A percentile compares a stretch with the other conserved stretches of the same genome.
phyloP scores from a whole-genome alignment of 2,888 invertebrate species.

The Amaurobius ferox region DNA sequence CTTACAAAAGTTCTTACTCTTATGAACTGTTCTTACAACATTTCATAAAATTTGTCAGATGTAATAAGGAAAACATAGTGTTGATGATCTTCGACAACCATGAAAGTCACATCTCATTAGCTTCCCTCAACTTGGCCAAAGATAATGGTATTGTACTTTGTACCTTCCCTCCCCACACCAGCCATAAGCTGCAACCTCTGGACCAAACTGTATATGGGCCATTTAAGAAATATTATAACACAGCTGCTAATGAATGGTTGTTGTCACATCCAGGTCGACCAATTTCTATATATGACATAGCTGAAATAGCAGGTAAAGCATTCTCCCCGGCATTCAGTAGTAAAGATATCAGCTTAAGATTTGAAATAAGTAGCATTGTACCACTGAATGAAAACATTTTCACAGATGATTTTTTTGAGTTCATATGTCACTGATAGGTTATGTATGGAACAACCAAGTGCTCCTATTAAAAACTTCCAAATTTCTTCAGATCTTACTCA shows the following conservation, averaged over 20 bases:
- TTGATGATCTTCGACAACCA: constrained; percentile 75
- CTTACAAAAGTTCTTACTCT: no score
- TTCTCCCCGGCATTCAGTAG: background rate
- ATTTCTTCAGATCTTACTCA: no score
- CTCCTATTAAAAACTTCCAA: no score
- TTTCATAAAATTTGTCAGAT: constrained; percentile 75
- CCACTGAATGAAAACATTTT: constrained; percentile 58
- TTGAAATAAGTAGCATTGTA: constrained; percentile 44
- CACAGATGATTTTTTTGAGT: constrained; percentile 40
- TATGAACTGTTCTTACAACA: constrained; percentile 75
- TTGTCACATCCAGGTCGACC: background rate
- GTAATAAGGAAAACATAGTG: constrained; percentile 69
- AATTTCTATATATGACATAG: constrained; percentile 1
- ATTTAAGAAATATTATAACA: background rate
- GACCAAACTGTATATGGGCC: constrained; percentile 73
- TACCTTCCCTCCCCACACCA: constrained; percentile 77
- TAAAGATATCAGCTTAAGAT: background rate
- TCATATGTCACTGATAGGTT: constrained; percentile 10
- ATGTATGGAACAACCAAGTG: background rate
- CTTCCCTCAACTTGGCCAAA: constrained; percentile 75
- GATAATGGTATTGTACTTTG: constrained; percentile 77
- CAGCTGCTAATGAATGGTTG: background rate
- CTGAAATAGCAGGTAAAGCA: background rate
- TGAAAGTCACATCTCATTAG: constrained; percentile 74
- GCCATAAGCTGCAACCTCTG: constrained; percentile 78